Evolutionary conservation across 2,888 invertebrate genomes (phyloP), one percentile per base, ranked within the genome.

Genomic region (Icerya purchasi): DNA sequence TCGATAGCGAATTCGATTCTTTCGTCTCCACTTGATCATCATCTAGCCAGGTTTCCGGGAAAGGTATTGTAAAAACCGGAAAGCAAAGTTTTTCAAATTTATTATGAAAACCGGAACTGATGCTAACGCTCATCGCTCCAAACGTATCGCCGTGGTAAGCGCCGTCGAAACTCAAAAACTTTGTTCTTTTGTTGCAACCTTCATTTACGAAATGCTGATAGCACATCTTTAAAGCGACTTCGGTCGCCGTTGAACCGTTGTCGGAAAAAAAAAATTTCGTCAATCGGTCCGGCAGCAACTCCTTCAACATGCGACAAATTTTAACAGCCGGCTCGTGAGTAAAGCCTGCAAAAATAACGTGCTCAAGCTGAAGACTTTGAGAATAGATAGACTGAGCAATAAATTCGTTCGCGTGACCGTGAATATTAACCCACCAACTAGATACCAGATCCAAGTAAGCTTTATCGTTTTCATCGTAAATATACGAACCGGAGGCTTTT

Each of bases 281-380:
- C 53, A 61, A 55, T 20, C n/a, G 36, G 0, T 50, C n/a, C 14
- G 61, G 61, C 23, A 58, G 51, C 20, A 61, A 5, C 1, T 24
- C 20, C 8, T 25, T 51, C 19, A 61, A 22, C 19, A 36, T 49
- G 8, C 55, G 54, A 54, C 61, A 61, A n/a, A 61, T 25, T 5
- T n/a, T 51, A 18, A 61, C 51, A 8, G 61, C 61, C 2, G 61
- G 57, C 23, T 58, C 55, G 49, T 61, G 61, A 18, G 61, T 61
- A 36, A 61, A 58, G 22, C 59, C 59, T 49, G 58, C 61, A 23
- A 61, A 61, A 36, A 61, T 61, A 2, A 61, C 59, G 56, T 61
- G 61, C n/a, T 58, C 57, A 10, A 61, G 18, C 14, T n/a, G 55
- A 10, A 22, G 2, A 14, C 57, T 50, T 23, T 61, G 61, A 14